Evolutionary conservation across 2,888 invertebrate genomes (phyloP), one percentile per base, ranked within the genome.

Genomic region (Agrilus biguttatus): DNA sequence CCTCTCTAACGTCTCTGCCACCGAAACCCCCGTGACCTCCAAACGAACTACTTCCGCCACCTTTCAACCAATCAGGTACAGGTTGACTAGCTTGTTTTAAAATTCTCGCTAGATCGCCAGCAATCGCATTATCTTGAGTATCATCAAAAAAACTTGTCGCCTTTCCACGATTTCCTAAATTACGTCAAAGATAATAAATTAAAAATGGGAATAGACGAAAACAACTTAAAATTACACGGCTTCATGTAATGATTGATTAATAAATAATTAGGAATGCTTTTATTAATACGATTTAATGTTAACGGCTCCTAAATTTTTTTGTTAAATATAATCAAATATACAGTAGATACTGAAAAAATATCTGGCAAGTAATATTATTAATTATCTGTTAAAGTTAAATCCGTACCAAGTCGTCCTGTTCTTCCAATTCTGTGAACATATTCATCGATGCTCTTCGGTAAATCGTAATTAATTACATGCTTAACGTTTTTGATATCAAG

Each of bases 371-470:
- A 34, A 5, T n/a, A n/a, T n/a, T 34, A 34, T 34, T 13, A 34
- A 34, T 12, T 34, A 12, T 4, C 12, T 5, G 2, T 19, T 19
- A 4, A 19, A 19, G 19, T 6, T 7, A 21, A 6, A 21, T 6
- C 21, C 56, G 53, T 49, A 61, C 95, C 95, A 0, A 96, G 89
- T 49, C 96, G 77, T 0, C 95, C 96, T 5, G 96, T 96, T 50
- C 96, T 75, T 1, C 96, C 96, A 52, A 96, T 91, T 44, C 95
- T 73, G 65, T 96, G 96, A 1, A 95, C 92, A 55, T 95, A 96
- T 54, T 93, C 93, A 51, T 93, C 93, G 49, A 93, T 85, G 48
- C 77, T 77, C 45, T 81, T 78, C 0, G 95, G 95, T 56, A 96
- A 71, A 61, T 96, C 95, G 57, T 78, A 93, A 63, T 96, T 96